phyloP scores from a whole-genome alignment of 1,140 invertebrate genomes.

The Aethina tumida region DNA sequence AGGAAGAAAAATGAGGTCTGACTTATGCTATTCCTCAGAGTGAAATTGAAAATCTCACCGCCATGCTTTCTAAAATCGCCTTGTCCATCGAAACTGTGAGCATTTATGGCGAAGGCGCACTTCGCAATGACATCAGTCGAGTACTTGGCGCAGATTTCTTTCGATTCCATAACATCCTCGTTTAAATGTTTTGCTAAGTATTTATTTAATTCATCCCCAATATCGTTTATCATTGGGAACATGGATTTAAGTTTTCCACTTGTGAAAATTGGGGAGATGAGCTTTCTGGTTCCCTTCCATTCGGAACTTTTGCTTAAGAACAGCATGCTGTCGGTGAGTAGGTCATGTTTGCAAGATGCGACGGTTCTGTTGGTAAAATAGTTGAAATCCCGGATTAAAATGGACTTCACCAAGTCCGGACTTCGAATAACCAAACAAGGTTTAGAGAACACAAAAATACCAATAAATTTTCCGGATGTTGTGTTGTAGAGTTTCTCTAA shows the following conservation, averaged over 20 bases:
- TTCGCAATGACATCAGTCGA: constrained; percentile 41
- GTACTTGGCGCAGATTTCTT: constrained; percentile 33
- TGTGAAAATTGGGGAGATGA: constrained; percentile 44
- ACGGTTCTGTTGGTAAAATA: constrained; percentile 40
- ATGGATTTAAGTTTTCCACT: constrained; percentile 41
- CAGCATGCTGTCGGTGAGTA: constrained; percentile 14
- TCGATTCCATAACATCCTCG: constrained; percentile 17
- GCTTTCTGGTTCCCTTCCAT: constrained; percentile 41
- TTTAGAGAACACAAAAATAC: constrained; percentile 34
- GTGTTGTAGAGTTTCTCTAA: constrained; percentile 20
- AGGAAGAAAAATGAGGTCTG: constrained; percentile 20
- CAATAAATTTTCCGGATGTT: constrained; percentile 32
- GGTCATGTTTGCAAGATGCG: constrained; percentile 7
- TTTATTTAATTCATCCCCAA: constrained; percentile 13
- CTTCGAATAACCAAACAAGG: constrained; percentile 37
- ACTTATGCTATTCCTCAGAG: constrained; percentile 9
- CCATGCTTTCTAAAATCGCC: constrained; percentile 31
- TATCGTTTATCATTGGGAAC: constrained; percentile 26
- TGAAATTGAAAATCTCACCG: constrained; percentile 17
- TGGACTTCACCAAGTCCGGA: constrained; percentile 43
- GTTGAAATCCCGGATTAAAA: constrained; percentile 47
- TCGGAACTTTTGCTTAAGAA: constrained; percentile 31
- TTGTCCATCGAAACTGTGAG: constrained; percentile 35
- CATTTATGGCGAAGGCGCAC: constrained; percentile 40
- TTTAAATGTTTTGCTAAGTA: constrained; percentile 16